Evolutionary conservation across 2,888 invertebrate genomes (phyloP).

Genomic region (Dynastes hyllus): DNA sequence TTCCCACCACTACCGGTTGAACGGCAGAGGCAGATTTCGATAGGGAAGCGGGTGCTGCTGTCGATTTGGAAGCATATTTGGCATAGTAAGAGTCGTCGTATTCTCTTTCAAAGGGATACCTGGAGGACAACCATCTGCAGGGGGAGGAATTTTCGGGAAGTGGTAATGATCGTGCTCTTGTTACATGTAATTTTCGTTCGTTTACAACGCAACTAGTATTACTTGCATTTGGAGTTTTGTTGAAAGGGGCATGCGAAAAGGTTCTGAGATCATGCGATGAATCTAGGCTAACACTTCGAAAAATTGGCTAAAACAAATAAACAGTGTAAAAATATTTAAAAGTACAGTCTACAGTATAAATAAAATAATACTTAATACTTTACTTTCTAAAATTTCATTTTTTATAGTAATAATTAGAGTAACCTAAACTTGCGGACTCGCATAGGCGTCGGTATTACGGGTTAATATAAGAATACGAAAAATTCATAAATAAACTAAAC

Average conservation of each 20-base stretch:
- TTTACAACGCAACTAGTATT: background rate
- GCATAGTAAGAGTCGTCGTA: background rate
- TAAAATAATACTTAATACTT: no score
- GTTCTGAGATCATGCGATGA: conserved; percentile 44
- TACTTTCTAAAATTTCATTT: no score
- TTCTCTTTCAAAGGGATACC: background rate
- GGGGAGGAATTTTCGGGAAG: background rate
- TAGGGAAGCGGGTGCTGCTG: background rate
- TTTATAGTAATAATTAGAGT: no score
- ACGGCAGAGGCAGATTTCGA: background rate
- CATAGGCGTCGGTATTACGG: no score
- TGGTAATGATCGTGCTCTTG: conserved; percentile 32
- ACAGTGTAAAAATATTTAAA: background rate
- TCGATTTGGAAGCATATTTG: background rate
- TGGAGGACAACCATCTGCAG: conserved; percentile 12
- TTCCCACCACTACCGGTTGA: background rate
- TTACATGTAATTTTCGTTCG: background rate
- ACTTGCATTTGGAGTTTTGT: conserved; percentile 14
- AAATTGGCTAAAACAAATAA: conserved; percentile 40
- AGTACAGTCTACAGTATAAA: background rate
- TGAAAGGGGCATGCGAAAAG: conserved; percentile 10
- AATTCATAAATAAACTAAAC: no score
- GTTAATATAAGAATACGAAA: no score
- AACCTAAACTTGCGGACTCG: no score
- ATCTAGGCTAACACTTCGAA: conserved; percentile 48